phyloP scores from a whole-genome alignment of 2,888 invertebrate genomes.

The Blastobasis lacticolella region DNA sequence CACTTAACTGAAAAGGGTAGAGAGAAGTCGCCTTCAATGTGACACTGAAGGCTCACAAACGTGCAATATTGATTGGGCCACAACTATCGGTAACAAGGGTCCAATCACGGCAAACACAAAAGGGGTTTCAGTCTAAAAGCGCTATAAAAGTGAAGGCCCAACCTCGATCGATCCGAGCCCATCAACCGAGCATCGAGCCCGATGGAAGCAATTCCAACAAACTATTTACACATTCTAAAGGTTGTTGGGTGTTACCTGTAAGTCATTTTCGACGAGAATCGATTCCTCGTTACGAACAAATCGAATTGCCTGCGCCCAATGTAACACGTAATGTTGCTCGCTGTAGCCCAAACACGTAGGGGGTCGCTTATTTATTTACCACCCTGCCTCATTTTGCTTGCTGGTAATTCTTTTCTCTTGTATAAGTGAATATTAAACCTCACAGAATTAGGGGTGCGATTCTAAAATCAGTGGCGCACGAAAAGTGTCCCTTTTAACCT shows the following conservation, averaged over 20 bases:
- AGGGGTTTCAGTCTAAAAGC: not conserved
- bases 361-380: slow-evolving; percentile 61
- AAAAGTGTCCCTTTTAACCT: slow-evolving; percentile 10
- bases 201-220: slow-evolving; percentile 20
- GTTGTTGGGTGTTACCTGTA: slow-evolving; percentile 40
- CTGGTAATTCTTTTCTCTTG: slow-evolving; percentile 66
- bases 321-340: slow-evolving; percentile 58
- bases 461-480: slow-evolving; percentile 23
- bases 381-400: slow-evolving; percentile 65
- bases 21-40: too few species aligned
- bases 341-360: slow-evolving; percentile 39
- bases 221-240: slow-evolving; percentile 62
- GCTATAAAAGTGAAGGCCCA: not conserved
- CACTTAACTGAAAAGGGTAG: too few species aligned
- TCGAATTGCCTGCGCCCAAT: slow-evolving; percentile 58
- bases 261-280: slow-evolving; percentile 17
- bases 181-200: not conserved
- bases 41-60: too few species aligned
- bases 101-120: too few species aligned
- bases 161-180: not conserved
- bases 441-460: slow-evolving; percentile 40
- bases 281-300: slow-evolving; percentile 40
- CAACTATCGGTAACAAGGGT: too few species aligned
- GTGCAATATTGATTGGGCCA: too few species aligned
- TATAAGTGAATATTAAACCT: slow-evolving; percentile 68